phyloP scores from a whole-genome alignment of 2,113 vertebrate species.

The Nannobrachium achirus region DNA sequence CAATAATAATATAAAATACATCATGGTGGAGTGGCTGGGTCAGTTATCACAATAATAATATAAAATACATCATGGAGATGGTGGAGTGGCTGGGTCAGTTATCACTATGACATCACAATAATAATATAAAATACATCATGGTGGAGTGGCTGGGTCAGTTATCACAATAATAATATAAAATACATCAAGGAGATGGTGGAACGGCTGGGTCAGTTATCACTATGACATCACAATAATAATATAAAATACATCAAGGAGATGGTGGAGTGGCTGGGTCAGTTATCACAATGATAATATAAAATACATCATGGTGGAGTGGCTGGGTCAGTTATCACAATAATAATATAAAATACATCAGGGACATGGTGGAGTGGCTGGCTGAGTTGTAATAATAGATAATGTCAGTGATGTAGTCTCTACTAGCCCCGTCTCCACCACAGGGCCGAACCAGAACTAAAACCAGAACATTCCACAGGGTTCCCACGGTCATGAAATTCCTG shows the following conservation, averaged over 20 bases:
- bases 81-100: background rate
- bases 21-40: background rate
- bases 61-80: too few species aligned
- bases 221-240: background rate
- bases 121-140: too few species aligned
- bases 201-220: too few species aligned
- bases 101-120: background rate
- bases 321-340: background rate
- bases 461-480: too few species aligned
- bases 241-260: too few species aligned
- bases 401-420: too few species aligned
- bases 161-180: background rate
- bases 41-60: background rate
- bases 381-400: too few species aligned
- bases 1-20: too few species aligned
- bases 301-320: background rate
- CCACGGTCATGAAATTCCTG: too few species aligned
- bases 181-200: too few species aligned
- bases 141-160: background rate
- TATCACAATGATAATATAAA: background rate
- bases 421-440: too few species aligned
- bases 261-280: background rate
- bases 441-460: too few species aligned
- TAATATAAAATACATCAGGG: constrained; percentile 85
- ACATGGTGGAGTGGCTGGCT: constrained; percentile 99